phyloP scores from a whole-genome alignment of 1,140 invertebrate species.

The Heliconius hewitsoni region DNA sequence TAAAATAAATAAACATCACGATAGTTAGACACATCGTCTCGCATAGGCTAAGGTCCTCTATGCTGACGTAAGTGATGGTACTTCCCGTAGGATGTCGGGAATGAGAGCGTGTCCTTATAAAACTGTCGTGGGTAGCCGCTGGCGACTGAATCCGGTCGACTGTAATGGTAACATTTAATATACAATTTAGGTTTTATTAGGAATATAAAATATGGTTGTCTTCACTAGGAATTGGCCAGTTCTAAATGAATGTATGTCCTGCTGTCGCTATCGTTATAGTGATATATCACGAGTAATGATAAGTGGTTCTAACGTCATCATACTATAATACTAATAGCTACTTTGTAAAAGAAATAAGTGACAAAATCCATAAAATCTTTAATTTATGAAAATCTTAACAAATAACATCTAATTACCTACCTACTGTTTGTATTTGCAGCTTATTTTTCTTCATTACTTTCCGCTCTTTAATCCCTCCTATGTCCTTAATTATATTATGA shows the following conservation, averaged over 20 bases:
- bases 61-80: slow-evolving; percentile 70
- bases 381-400: background rate
- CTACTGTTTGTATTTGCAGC: background rate
- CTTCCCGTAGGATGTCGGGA: slow-evolving; percentile 78
- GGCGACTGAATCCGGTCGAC: slow-evolving; percentile 44
- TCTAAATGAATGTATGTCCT: too few species aligned
- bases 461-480: background rate
- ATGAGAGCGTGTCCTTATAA: slow-evolving; percentile 79
- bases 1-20: background rate
- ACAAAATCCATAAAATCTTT: background rate
- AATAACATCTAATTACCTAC: background rate
- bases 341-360: background rate
- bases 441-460: background rate
- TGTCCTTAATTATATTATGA: background rate
- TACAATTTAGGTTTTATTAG: slow-evolving; percentile 32
- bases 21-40: slow-evolving; percentile 66
- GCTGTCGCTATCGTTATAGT: background rate
- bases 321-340: background rate
- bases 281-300: background rate
- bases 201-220: slow-evolving; percentile 21
- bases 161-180: slow-evolving; percentile 45
- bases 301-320: background rate
- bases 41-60: slow-evolving; percentile 65
- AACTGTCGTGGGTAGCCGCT: slow-evolving; percentile 72
- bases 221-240: background rate